Evolutionary conservation across 2,113 vertebrate species (phyloP), one percentile per base, ranked within the genome.

Genomic region (Limnothrissa miodon): DNA sequence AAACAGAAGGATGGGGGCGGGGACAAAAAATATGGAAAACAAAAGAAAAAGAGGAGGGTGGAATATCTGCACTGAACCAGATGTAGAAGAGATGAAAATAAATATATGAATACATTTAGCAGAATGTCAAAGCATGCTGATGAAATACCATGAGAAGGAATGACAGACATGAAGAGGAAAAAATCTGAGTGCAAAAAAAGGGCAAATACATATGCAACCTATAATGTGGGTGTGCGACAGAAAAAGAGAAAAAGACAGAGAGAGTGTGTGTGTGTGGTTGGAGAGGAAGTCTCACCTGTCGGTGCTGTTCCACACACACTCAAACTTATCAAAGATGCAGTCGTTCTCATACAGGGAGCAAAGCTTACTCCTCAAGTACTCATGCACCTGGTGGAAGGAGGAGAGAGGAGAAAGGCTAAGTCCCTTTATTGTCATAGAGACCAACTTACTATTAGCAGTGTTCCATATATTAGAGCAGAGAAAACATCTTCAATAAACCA

Each of bases 291-390:
- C 88, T 89, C 86, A 94, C 94, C 93, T 95, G 90, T 95, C 94
- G 39, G 93, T 92, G 87, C 94, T 94, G 91, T 95, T 95, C 94
- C 94, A 95, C 29, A 94, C 94, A 79, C 94, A 95, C 86, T 95
- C 94, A 86, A 95, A 95, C 90, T 95, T 95, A 91, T 95, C 94
- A 44, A 95, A 95, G 90, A 95, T 95, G 87, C 94, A 95, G 90
- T 95, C 94, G 4, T 94, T 95, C 87, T 95, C 94, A 78, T 95
- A 95, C 36, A 95, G 91, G 10, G 94, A 94, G 78, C 94, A 95
- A 85, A 95, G 93, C 86, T 94, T 95, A 87, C 93, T 95, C 86
- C 94, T 90, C 33, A 95, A 90, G 83, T 95, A 95, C 78, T 95
- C 94, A 23, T 95, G 94, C 82, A 95, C 94, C 94, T 95, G 87